Conservation (phyloP, 2,888 invertebrate genomes). For the Deilephila porcellus region DNA sequence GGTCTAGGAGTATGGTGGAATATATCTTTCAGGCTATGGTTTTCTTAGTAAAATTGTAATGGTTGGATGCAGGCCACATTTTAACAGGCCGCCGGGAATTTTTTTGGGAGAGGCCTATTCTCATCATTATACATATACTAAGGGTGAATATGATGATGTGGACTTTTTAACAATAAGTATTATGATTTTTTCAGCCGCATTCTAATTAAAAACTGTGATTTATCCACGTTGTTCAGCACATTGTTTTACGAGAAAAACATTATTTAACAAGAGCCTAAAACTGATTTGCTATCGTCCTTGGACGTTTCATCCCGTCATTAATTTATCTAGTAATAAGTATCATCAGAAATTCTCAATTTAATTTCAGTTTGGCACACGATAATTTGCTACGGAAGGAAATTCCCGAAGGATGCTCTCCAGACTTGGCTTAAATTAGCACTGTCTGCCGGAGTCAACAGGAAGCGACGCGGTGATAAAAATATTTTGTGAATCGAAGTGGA, state of each 20-base stretch:
- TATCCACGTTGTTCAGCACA: no score
- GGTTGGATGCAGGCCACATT: no score
- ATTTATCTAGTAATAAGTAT: background rate
- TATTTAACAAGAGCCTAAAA: no score
- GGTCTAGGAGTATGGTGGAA: background rate
- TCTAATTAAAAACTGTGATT: no score
- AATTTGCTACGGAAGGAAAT: constrained; percentile 20
- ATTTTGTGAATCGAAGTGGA: background rate
- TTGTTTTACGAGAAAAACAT: no score
- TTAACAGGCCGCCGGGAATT: no score
- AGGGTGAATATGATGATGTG: no score
- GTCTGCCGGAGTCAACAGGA: background rate
- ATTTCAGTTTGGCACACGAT: constrained; percentile 5
- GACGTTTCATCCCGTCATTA: background rate
- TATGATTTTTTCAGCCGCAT: no score
- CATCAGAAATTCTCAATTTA: constrained; percentile 9
- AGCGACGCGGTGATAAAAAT: background rate
- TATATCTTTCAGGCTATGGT: background rate
- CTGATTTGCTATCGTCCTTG: background rate
- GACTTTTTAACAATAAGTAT: no score
- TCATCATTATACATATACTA: no score
- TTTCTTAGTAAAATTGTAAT: no score
- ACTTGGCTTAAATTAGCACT: constrained; percentile 13
- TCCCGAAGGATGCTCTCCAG: constrained; percentile 2
- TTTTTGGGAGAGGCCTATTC: no score